Evolutionary conservation across 1,140 invertebrate species (phyloP).

Genomic region (Drosophila pallidifrons): DNA sequence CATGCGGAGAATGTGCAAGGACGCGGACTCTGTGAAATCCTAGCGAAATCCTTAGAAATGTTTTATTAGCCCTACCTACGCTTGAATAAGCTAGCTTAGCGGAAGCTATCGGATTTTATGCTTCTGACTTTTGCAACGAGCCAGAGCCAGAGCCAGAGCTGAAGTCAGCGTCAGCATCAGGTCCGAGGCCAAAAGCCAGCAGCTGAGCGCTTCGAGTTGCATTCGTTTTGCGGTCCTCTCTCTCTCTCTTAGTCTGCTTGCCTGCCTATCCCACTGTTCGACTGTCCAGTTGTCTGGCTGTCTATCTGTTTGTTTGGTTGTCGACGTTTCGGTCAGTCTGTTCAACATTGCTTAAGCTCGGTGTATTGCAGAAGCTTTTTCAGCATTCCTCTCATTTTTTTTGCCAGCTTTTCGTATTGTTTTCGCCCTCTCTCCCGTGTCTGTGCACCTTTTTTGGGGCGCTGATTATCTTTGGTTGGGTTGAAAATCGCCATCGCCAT

Average conservation of each 20-base stretch:
- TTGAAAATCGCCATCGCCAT: conserved; percentile 21
- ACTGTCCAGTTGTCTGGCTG: conserved; percentile 13
- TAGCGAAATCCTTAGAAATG: conserved; percentile 81
- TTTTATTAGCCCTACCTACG: conserved; percentile 82
- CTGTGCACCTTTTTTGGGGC: conserved; percentile 23
- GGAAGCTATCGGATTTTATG: conserved; percentile 84
- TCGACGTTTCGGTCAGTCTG: conserved; percentile 43
- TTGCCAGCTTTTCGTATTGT: conserved; percentile 60
- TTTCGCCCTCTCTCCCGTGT: conserved; percentile 27
- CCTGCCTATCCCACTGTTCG: conserved; percentile 26
- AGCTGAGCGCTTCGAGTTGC: conserved; percentile 46
- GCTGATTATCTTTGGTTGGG: conserved; percentile 66
- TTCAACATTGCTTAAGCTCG: conserved; percentile 68
- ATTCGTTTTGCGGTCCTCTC: conserved; percentile 38
- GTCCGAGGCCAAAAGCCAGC: conserved; percentile 37
- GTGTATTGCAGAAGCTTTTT: conserved; percentile 62
- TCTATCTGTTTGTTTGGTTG: conserved; percentile 41
- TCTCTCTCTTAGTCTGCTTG: neutral
- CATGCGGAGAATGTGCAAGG: conserved; percentile 28
- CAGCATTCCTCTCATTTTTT: conserved; percentile 3
- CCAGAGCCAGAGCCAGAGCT: conserved; percentile 16
- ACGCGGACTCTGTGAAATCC: conserved; percentile 59
- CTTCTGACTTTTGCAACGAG: conserved; percentile 78
- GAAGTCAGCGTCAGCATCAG: neutral
- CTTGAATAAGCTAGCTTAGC: conserved; percentile 83